Evolutionary conservation across 2,888 invertebrate genomes (phyloP).

Genomic region (Mongoloraphidia duomilia): DNA sequence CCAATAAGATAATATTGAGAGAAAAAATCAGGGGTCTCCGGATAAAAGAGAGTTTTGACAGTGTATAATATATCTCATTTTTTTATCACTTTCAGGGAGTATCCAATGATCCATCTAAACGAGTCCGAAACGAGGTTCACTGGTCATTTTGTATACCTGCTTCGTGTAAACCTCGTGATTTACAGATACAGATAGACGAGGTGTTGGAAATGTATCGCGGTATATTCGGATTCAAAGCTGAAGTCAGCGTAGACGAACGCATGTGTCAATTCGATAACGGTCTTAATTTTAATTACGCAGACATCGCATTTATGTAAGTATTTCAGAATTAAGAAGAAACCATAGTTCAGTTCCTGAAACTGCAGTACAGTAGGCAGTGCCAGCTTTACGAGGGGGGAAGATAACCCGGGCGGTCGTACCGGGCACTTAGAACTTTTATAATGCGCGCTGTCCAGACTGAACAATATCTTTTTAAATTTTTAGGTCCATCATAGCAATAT

Average conservation of each 20-base stretch:
- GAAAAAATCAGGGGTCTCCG: no score
- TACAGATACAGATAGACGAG: constrained; percentile 24
- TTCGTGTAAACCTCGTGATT: constrained; percentile 35
- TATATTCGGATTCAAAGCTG: constrained; percentile 10
- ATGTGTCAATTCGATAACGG: constrained; percentile 36
- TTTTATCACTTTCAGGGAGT: constrained; percentile 7
- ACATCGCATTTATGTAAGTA: constrained; percentile 26
- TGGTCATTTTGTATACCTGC: constrained; percentile 48
- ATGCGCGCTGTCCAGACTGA: no score
- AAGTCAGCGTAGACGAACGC: constrained; percentile 17
- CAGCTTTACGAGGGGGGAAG: no score
- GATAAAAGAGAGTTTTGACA: no score
- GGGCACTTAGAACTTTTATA: no score
- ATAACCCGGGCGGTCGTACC: no score
- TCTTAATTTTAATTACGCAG: constrained; percentile 25
- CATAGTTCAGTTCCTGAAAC: no score
- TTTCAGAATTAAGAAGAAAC: background rate
- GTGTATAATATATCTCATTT: no score
- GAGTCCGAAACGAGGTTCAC: constrained; percentile 25
- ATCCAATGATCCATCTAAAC: constrained; percentile 12
- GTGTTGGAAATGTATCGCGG: constrained; percentile 12
- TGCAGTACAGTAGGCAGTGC: no score
- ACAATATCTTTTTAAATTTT: background rate
- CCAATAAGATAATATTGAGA: no score
- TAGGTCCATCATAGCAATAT: background rate